Evolutionary conservation across 2,797 vertebrate species (phyloP).

Genomic region (Anableps anableps): DNA sequence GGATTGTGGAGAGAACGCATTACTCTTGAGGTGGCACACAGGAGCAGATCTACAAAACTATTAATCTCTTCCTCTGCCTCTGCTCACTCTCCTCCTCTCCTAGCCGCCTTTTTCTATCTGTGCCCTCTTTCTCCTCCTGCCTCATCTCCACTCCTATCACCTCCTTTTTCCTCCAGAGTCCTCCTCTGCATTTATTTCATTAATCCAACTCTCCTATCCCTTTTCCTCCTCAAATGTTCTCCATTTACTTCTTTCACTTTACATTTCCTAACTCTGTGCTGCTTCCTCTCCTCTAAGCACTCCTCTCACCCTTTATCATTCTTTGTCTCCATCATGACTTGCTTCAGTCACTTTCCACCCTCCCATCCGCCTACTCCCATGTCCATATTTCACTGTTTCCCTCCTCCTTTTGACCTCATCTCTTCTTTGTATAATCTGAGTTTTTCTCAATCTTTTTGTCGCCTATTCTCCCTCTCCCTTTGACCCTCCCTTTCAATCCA

Average conservation of each 20-base stretch:
- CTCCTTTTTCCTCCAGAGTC: slow-evolving; percentile 65
- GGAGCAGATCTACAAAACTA: slow-evolving; percentile 78
- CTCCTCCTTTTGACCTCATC: slow-evolving; percentile 55
- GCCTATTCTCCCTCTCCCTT: slow-evolving; percentile 32
- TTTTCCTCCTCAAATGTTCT: slow-evolving; percentile 54
- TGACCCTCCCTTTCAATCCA: slow-evolving; percentile 38
- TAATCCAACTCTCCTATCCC: slow-evolving; percentile 70
- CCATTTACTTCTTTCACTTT: slow-evolving; percentile 72
- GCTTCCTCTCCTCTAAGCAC: slow-evolving; percentile 24
- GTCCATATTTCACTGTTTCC: slow-evolving; percentile 51
- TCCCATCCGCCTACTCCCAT: slow-evolving; percentile 18
- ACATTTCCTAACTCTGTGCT: slow-evolving; percentile 51
- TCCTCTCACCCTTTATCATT: slow-evolving; percentile 54
- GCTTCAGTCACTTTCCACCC: slow-evolving; percentile 45
- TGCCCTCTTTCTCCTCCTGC: slow-evolving; percentile 52
- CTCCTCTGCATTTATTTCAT: slow-evolving; percentile 75
- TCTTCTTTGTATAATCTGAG: slow-evolving; percentile 56
- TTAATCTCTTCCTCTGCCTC: slow-evolving; percentile 72
- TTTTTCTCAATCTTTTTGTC: slow-evolving; percentile 55
- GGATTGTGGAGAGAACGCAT: slow-evolving; percentile 71
- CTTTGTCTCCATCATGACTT: slow-evolving; percentile 65
- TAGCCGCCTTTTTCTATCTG: slow-evolving; percentile 56
- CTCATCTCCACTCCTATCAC: slow-evolving; percentile 59
- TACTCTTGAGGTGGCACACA: slow-evolving; percentile 77
- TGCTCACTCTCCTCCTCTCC: slow-evolving; percentile 29